These are phyloP conservation scores for Rotaria macrura DNA, from an alignment of 2,888 invertebrate species.

Conservation along the genomic window DNA sequence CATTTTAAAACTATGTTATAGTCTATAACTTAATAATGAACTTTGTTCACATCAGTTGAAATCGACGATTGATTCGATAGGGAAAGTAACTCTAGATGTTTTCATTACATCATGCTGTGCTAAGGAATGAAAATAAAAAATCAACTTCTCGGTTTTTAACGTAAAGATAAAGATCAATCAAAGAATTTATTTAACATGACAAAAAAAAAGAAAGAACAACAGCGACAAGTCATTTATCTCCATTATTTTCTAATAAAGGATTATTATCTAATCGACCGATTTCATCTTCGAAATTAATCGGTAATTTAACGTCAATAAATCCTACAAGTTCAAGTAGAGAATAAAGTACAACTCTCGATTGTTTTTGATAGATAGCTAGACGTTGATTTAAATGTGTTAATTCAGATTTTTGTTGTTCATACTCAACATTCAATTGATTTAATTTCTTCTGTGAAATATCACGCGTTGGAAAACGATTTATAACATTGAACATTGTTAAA, in stretches of 20 bases:
- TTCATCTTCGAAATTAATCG: constrained; percentile 22
- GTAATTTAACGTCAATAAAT: constrained; percentile 16
- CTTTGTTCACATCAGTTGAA: too few relatives aligned
- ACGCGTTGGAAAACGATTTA: not conserved
- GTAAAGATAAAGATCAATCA: not conserved
- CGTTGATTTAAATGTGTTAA: not conserved
- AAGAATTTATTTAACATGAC: not conserved
- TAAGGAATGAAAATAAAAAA: too few relatives aligned
- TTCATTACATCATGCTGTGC: too few relatives aligned
- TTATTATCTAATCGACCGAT: constrained; percentile 14
- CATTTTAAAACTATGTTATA: too few relatives aligned
- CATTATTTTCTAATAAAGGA: not conserved
- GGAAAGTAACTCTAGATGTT: too few relatives aligned
- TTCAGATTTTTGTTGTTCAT: not conserved
- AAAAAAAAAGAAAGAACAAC: too few relatives aligned
- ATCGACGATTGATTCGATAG: too few relatives aligned
- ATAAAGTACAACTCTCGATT: constrained; percentile 13
- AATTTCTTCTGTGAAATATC: not conserved
- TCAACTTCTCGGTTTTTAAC: too few relatives aligned
- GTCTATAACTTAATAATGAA: too few relatives aligned
- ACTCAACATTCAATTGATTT: not conserved
- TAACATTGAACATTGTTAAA: not conserved
- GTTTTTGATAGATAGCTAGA: not conserved
- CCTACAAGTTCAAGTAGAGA: constrained; percentile 10
- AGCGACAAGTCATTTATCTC: not conserved